Evolutionary conservation across 2,797 vertebrate species (phyloP).

Genomic region (Sus cebifrons): DNA sequence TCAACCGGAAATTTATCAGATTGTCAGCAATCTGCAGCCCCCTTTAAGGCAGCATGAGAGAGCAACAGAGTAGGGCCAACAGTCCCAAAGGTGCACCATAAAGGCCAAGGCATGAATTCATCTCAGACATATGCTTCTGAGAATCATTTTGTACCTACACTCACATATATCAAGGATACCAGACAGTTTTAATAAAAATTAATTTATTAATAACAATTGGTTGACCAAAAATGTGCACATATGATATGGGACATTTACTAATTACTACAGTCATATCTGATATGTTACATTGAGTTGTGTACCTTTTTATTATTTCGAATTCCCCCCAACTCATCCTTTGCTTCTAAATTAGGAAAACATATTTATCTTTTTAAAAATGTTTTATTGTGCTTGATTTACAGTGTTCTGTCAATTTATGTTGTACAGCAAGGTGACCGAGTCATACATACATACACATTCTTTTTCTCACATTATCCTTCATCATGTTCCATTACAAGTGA

Average conservation of each 20-base stretch:
- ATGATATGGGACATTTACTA: not conserved
- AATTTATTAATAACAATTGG: slow-evolving; percentile 48
- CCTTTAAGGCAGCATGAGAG: not conserved
- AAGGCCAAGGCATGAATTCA: not conserved
- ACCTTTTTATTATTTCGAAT: not conserved
- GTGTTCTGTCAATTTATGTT: too few species aligned
- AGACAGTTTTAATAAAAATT: slow-evolving; percentile 42
- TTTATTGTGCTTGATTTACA: too few species aligned
- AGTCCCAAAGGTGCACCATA: not conserved
- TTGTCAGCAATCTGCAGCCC: not conserved
- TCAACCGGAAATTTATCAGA: slow-evolving; percentile 15
- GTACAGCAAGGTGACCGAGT: too few species aligned
- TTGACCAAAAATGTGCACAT: not conserved
- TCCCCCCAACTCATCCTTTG: not conserved
- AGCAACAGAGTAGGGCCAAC: not conserved
- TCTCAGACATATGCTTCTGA: not conserved
- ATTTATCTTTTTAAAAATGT: not conserved
- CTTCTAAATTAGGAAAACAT: slow-evolving; percentile 14
- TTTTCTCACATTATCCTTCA: too few species aligned
- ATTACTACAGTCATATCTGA: slow-evolving; percentile 11
- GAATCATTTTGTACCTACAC: not conserved
- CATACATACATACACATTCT: too few species aligned
- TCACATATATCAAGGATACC: not conserved
- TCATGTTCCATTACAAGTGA: too few species aligned
- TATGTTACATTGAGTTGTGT: not conserved